Conservation (phyloP, 2,113 vertebrate genomes). For the Myrmecobius fasciatus region DNA sequence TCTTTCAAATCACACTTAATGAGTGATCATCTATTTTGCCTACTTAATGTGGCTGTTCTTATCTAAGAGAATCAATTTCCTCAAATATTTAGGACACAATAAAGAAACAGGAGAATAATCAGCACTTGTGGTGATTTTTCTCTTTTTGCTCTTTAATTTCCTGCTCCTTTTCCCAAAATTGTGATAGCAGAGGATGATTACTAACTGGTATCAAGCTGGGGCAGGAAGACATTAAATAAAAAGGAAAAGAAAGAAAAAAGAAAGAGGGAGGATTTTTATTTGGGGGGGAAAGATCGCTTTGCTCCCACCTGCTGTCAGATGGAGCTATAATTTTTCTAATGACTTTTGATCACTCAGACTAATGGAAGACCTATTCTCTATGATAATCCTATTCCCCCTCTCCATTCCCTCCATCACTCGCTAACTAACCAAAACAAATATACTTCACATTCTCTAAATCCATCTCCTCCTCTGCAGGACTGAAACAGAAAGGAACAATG, state of each 20-base stretch:
- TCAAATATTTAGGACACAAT: not conserved
- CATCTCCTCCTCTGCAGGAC: not conserved
- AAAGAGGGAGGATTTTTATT: not conserved
- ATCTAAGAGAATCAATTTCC: not conserved
- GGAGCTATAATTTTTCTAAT: not conserved
- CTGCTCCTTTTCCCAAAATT: not conserved
- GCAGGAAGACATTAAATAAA: not conserved
- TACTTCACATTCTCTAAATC: not conserved
- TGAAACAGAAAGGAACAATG: not conserved
- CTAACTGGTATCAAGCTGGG: not conserved
- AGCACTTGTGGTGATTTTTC: not conserved
- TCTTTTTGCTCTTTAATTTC: not conserved
- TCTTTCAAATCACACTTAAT: not conserved
- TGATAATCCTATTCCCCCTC: not conserved
- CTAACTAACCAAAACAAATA: not conserved
- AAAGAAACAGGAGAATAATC: not conserved
- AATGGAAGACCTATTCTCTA: not conserved
- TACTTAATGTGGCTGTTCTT: not conserved
- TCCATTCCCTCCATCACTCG: not conserved
- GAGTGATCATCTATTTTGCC: not conserved
- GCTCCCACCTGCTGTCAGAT: not conserved
- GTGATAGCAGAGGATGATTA: not conserved
- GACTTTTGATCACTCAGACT: not conserved
- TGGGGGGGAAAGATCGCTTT: not conserved
- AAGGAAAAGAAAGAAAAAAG: not conserved